A percentile compares a stretch with the other conserved stretches of the same genome.
Conservation (phyloP, 2,888 invertebrate species). For the Cheilosia grossa region DNA sequence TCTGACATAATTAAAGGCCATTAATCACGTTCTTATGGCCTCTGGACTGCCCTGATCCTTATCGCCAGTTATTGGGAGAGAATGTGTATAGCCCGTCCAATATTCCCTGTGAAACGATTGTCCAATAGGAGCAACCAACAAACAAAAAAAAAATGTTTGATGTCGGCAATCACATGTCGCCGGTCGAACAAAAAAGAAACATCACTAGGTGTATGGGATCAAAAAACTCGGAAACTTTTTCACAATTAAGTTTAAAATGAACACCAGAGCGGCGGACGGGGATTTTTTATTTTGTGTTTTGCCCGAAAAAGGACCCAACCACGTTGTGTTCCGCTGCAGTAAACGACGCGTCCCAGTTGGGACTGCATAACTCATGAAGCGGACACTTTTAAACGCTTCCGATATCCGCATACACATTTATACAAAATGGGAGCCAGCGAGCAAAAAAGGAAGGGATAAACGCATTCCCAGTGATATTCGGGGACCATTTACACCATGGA, state of each 20-base stretch:
- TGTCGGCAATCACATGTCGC: conserved; percentile 73
- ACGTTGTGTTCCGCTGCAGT: not conserved
- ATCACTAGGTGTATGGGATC: conserved; percentile 5
- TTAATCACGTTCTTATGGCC: conserved; percentile 83
- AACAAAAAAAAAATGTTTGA: conserved; percentile 30
- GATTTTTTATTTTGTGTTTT: conserved; percentile 15
- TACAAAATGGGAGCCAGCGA: conserved; percentile 30
- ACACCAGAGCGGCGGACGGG: conserved; percentile 31
- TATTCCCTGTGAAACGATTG: conserved; percentile 13
- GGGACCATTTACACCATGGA: conserved; percentile 59
- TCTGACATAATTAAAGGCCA: conserved; percentile 83
- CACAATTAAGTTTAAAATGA: conserved; percentile 74
- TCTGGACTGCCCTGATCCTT: conserved; percentile 57
- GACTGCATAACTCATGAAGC: conserved; percentile 71
- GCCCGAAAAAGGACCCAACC: conserved; percentile 14
- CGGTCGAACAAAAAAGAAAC: conserved; percentile 13
- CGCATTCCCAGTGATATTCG: conserved; percentile 44
- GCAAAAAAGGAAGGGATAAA: conserved; percentile 7
- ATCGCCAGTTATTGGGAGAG: conserved; percentile 30
- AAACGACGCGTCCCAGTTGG: conserved; percentile 45
- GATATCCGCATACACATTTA: conserved; percentile 30
- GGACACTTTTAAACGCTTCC: conserved; percentile 65
- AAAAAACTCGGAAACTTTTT: conserved; percentile 67
- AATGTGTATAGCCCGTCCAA: not conserved
- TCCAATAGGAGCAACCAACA: not conserved